Evolutionary conservation across 2,797 vertebrate genomes (phyloP), one percentile per base, ranked within the genome.

Genomic region (Enteromius paludinosus): DNA sequence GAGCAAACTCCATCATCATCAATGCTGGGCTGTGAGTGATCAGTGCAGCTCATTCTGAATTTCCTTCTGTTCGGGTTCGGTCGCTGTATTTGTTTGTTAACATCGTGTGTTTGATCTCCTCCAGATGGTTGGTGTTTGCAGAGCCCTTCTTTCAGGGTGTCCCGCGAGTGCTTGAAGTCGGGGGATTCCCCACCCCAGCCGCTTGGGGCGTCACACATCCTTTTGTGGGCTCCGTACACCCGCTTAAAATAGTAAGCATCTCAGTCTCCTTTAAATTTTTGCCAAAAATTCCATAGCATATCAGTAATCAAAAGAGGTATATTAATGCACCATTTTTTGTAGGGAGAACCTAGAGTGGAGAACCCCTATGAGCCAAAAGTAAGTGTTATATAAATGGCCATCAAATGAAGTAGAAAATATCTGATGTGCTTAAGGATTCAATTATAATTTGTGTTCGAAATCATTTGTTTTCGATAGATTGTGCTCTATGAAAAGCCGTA

Each of bases 281-380:
- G 61, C 7, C 7, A 64, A 1, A 33, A 1, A 17, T 33, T 23
- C 35, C 15, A 28, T 23, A 28, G 5, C 38, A 56, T 25, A 33
- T 75, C 17, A 35, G 5, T 7, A 25, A 17, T 47, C 10, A 30
- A 59, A 20, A 49, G 2, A 30, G 9, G 23, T 38, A 12, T 64
- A 28, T 30, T 64, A n/a, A 64, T 62, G 5, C 61, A 35, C 41
- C 41, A 43, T 59, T 25, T 33, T 88, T 69, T 14, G 25, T 86
- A 99, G 98, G 97, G 96, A n/a, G 96, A 97, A 69, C 98, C 98
- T 0, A 92, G 89, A 0, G 97, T 99, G 88, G 98, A 99, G 87
- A 95, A 94, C 69, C 89, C 92, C 0, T 93, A 91, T 0, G 96
- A 99, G 76, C 95, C 97, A 0, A 96, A 95, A 94, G 97, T 97